Conservation (phyloP, 2,888 invertebrate genomes). For the Lobophora halterata region DNA sequence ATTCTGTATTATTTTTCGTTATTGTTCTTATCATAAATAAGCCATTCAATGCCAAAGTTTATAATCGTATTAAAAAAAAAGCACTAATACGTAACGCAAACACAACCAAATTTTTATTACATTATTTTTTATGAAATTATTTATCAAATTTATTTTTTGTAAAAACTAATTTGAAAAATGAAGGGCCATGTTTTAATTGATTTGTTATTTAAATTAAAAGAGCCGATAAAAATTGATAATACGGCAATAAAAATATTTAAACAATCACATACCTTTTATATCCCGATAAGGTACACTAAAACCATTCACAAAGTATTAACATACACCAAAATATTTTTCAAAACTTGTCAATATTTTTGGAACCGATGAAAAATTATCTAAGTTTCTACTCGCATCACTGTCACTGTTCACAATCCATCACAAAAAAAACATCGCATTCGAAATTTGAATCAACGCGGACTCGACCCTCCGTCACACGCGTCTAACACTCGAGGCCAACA, state of each 20-base stretch:
- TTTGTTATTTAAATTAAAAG: not conserved
- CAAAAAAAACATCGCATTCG: conserved; percentile 30
- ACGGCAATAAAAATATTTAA: not conserved
- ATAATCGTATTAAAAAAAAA: too few species aligned
- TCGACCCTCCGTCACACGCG: conserved; percentile 18
- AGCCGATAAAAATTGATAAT: not conserved
- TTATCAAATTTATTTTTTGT: too few species aligned
- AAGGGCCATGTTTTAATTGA: conserved; percentile 1
- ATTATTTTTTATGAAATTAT: too few species aligned
- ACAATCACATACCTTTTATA: conserved; percentile 13
- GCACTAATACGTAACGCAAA: too few species aligned
- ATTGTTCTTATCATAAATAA: too few species aligned
- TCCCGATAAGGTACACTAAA: conserved; percentile 16
- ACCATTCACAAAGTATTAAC: conserved; percentile 16
- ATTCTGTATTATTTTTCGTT: too few species aligned
- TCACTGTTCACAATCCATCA: conserved; percentile 11
- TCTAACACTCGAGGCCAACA: conserved; percentile 17
- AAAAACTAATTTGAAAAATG: too few species aligned
- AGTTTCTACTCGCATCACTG: conserved; percentile 14
- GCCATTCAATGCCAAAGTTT: too few species aligned
- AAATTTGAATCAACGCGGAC: conserved; percentile 27
- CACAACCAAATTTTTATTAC: too few species aligned
- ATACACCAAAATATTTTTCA: conserved; percentile 7
- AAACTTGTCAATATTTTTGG: not conserved
- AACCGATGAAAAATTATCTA: not conserved